Base-by-base conservation (phyloP, 2,113 vertebrate species). In the Galbula dea region DNA sequence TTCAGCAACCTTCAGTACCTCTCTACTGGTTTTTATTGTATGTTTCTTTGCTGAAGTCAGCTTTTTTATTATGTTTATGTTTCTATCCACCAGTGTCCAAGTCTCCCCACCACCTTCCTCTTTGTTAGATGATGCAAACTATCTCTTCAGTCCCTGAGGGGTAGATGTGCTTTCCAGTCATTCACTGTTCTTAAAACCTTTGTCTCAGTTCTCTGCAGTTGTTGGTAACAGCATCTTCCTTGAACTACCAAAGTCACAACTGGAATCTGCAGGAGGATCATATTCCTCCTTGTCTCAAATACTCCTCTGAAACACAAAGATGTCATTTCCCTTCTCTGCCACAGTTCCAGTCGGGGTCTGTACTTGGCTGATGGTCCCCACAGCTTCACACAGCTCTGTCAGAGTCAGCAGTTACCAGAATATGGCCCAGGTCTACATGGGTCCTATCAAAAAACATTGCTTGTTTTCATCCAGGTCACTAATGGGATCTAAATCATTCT, bases 351-450 rank as follows among this genome's bases (percentile, higher is more conserved):
- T 8, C 13, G 21, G 23, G 16, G 6, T 9, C 29, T n/a, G 29
- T 15, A 22, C 36, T 24, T 49, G 36, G 49, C n/a, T 68, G 58
- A 52, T 7, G 41, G 23, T 54, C 18, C n/a, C 52, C 77, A 58
- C 16, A 75, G 24, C 30, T 62, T 87, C 48, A 46, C 21, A 2
- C 0, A 2, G 6, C 14, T 30, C 32, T n/a, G 41, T n/a, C 24
- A 30, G 34, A 22, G 24, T 5, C 78, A 51, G 0, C 36, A 32
- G 3, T 1, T 46, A 26, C 67, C 86, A n/a, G 10, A 29, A 41
- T 14, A 18, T 0, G 1, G 61, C 49, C 62, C 67, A 75, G 75
- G 34, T 37, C 62, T 37, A 5, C 11, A 0, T 3, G 23, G 46
- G 7, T 57, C n/a, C 63, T 57, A 9, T 14, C 59, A 63, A 86